Conservation (phyloP, 2,888 invertebrate genomes). For the Branchipolynoe longqiensis region DNA sequence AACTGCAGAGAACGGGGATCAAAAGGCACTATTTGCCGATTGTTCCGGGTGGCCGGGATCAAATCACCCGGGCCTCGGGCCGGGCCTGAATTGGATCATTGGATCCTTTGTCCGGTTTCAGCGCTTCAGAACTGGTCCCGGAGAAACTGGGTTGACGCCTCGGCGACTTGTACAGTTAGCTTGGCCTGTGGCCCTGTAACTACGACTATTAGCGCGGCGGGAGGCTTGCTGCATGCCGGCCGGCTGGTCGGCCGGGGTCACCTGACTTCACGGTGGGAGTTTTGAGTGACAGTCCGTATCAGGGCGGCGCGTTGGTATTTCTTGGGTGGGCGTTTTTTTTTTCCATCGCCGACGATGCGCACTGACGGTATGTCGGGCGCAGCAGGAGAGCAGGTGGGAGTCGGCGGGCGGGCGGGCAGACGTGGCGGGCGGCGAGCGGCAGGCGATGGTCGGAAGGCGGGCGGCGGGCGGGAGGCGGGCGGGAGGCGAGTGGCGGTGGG, state of each 20-base stretch:
- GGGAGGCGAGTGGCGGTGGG: slow-evolving; percentile 24
- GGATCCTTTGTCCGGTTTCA: not conserved
- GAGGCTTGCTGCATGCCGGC: too few species aligned
- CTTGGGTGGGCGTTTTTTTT: not conserved
- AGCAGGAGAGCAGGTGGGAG: not conserved
- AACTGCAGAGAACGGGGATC: slow-evolving; percentile 22
- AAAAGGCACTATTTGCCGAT: slow-evolving; percentile 43
- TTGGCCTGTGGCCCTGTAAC: too few species aligned
- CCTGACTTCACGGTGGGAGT: too few species aligned
- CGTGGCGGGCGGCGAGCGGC: too few species aligned
- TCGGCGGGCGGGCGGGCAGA: not conserved
- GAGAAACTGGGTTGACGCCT: too few species aligned
- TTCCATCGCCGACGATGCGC: too few species aligned
- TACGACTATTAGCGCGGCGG: too few species aligned
- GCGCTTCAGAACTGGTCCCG: too few species aligned
- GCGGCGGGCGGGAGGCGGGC: not conserved
- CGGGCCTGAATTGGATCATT: slow-evolving; percentile 22
- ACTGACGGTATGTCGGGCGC: slow-evolving; percentile 16
- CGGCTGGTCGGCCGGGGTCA: too few species aligned
- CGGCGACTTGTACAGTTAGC: too few species aligned
- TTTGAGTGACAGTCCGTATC: slow-evolving; percentile 39
- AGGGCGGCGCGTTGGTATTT: slow-evolving; percentile 12
- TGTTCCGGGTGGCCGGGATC: slow-evolving; percentile 22
- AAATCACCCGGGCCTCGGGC: slow-evolving; percentile 19
- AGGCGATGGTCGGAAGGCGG: not conserved